Evolutionary conservation across 2,113 vertebrate species (phyloP).

Genomic region (Physeter macrocephalus): DNA sequence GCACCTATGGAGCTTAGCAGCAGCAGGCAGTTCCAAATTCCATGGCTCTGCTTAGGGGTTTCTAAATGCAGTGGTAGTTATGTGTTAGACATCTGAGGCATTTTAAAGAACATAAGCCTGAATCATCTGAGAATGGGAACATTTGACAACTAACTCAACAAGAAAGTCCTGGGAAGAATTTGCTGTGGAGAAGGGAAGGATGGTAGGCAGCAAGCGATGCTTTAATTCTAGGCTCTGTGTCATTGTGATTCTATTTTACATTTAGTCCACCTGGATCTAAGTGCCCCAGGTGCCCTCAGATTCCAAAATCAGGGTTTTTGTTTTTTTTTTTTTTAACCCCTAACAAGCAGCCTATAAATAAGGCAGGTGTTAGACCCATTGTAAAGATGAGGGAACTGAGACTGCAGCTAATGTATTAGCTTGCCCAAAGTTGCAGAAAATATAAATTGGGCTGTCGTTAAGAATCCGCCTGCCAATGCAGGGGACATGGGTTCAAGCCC

Average conservation of each 20-base stretch:
- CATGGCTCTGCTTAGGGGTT: neutral
- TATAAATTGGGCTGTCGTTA: neutral
- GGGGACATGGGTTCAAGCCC: too few species aligned
- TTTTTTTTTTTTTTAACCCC: neutral
- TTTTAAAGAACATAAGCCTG: constrained; percentile 33
- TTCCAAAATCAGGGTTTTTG: neutral
- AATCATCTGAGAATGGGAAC: constrained; percentile 6
- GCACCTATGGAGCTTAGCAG: neutral
- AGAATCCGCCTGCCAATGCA: too few species aligned
- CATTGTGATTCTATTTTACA: neutral
- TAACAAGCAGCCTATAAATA: neutral
- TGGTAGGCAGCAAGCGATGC: neutral
- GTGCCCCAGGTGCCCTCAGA: neutral
- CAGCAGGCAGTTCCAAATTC: constrained; percentile 20
- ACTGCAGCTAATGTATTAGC: neutral
- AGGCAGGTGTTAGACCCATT: neutral
- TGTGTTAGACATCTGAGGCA: constrained; percentile 20
- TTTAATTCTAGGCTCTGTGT: constrained; percentile 2
- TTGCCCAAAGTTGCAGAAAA: neutral
- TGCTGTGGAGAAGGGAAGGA: neutral
- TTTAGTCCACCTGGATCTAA: neutral
- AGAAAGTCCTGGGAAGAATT: constrained; percentile 7
- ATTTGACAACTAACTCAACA: neutral
- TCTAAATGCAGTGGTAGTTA: constrained; percentile 36
- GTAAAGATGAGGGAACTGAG: constrained; percentile 13